A percentile compares a stretch with the other conserved stretches of the same genome.
Conservation (phyloP, 2,113 vertebrate genomes). For the Aspidoscelis tigris region DNA sequence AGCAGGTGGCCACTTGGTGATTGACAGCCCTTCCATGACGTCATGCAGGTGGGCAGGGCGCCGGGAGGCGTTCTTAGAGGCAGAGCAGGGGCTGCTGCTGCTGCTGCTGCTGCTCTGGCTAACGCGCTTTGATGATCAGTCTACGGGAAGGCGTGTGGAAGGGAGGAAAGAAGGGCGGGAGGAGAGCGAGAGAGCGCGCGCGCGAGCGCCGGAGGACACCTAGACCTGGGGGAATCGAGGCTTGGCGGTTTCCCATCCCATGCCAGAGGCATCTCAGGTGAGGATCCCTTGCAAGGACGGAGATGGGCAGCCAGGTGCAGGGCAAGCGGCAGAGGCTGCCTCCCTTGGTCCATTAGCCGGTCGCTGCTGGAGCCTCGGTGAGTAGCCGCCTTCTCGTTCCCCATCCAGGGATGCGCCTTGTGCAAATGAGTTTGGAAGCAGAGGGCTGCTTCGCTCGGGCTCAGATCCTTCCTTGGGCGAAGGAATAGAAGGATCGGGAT, state of each 20-base stretch:
- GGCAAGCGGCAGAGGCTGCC: background rate
- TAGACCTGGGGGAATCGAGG: no score
- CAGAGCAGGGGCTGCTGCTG: background rate
- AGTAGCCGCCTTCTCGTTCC: background rate
- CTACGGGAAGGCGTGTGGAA: background rate
- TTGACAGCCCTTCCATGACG: constrained; percentile 30
- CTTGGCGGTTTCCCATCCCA: background rate
- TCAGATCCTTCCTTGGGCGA: background rate
- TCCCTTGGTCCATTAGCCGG: background rate
- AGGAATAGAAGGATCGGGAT: background rate
- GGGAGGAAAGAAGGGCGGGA: no score
- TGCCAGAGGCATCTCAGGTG: background rate
- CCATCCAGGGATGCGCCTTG: background rate
- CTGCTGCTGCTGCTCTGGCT: no score
- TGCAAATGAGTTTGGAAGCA: background rate
- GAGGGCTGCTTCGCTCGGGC: background rate
- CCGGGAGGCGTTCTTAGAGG: constrained; percentile 4
- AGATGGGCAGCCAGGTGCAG: background rate
- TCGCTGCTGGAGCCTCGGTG: background rate
- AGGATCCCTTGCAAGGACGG: background rate
- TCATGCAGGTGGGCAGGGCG: constrained; percentile 42
- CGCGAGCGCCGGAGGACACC: no score
- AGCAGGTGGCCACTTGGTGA: constrained; percentile 33
- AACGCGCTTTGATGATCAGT: background rate
- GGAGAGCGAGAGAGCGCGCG: background rate